Conservation (phyloP, 1,140 invertebrate genomes). For the Euura saliciscinereae region DNA sequence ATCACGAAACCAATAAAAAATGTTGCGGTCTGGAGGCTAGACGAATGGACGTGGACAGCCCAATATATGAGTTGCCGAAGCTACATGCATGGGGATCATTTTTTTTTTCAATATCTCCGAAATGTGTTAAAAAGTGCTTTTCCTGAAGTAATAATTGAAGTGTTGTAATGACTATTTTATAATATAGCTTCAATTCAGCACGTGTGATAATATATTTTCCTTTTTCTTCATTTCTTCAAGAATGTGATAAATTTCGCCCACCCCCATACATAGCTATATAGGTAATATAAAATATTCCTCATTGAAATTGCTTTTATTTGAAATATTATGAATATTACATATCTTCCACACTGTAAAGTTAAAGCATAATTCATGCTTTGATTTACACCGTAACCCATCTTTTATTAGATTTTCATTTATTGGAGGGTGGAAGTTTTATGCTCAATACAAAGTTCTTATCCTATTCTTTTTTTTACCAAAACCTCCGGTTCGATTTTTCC, state of each 20-base stretch:
- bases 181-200: neutral
- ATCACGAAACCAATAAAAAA: too few relatives aligned
- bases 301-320: conserved; percentile 4
- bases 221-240: neutral
- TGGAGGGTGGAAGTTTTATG: neutral
- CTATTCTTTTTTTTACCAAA: neutral
- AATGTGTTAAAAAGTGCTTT: neutral
- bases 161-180: neutral
- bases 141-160: neutral
- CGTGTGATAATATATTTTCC: neutral
- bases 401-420: conserved; percentile 8
- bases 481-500: neutral
- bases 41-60: too few relatives aligned
- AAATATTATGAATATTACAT: conserved; percentile 3
- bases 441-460: neutral
- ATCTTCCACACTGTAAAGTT: neutral
- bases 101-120: neutral
- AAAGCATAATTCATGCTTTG: neutral
- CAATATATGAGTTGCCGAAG: too few relatives aligned
- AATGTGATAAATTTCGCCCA: neutral
- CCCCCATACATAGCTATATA: neutral
- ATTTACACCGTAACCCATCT: neutral
- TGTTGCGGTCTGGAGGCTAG: too few relatives aligned
- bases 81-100: too few relatives aligned
- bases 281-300: neutral